These are phyloP conservation scores for Cladopsammia gracilis DNA, from an alignment of 64 coral and sea anemone species.

Conservation along the genomic window DNA sequence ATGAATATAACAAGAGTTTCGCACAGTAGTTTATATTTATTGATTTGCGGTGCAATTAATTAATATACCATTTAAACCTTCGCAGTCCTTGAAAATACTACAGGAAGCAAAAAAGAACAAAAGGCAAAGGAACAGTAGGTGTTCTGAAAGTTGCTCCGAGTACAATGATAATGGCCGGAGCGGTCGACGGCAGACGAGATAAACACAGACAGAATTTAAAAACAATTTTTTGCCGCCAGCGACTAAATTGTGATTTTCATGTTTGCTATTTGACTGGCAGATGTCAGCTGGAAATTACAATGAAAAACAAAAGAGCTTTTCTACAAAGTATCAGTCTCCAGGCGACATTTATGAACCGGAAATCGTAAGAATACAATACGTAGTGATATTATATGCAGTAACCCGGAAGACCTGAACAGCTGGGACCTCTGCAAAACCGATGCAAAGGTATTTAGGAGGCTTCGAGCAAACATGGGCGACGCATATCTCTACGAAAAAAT, in stretches of 20 bases:
- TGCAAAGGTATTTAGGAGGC: not conserved
- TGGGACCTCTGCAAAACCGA: not conserved
- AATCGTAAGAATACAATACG: constrained; percentile 31
- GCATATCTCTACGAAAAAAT: constrained; percentile 30
- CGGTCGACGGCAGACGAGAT: not conserved
- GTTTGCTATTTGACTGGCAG: constrained; percentile 41
- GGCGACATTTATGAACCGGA: not conserved
- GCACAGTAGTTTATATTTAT: not conserved
- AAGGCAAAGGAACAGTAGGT: not conserved
- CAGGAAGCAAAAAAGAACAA: not conserved
- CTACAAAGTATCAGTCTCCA: not conserved
- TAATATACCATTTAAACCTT: constrained; percentile 5
- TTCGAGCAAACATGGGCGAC: constrained; percentile 27
- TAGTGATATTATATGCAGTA: not conserved
- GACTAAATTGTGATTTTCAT: not conserved
- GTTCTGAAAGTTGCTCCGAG: not conserved
- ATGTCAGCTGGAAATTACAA: constrained; percentile 22
- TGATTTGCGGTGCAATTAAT: not conserved
- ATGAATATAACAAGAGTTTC: not conserved
- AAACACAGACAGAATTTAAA: not conserved
- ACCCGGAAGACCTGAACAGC: not conserved
- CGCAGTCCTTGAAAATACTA: not conserved
- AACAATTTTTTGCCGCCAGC: constrained; percentile 2
- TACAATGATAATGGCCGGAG: not conserved
- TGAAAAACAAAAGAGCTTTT: not conserved